phyloP scores from a whole-genome alignment of 2,113 vertebrate species.

The Cebidichthys violaceus region DNA sequence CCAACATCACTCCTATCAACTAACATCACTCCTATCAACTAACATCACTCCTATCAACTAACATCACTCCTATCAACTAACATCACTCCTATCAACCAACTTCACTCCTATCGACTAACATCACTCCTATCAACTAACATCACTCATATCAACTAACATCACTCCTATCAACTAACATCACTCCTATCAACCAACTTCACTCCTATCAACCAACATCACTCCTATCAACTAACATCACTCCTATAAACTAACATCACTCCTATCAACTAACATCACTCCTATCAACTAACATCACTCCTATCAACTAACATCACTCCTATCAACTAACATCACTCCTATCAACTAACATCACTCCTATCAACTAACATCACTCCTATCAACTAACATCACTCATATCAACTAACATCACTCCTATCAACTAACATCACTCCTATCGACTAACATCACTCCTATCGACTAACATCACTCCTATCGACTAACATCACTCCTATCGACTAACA shows the following conservation, averaged over 20 bases:
- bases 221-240: constrained; percentile 54
- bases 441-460: constrained; percentile 60
- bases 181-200: constrained; percentile 54
- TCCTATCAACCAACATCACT: constrained; percentile 64
- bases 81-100: constrained; percentile 59
- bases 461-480: too few species aligned
- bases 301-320: too few species aligned
- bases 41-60: constrained; percentile 59
- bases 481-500: constrained; percentile 60
- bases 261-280: constrained; percentile 60
- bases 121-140: constrained; percentile 57
- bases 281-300: constrained; percentile 61
- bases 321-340: constrained; percentile 61
- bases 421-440: too few species aligned
- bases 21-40: too few species aligned
- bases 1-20: constrained; percentile 61
- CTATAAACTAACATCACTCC: constrained; percentile 59
- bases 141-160: too few species aligned
- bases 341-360: too few species aligned
- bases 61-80: too few species aligned
- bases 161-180: constrained; percentile 58
- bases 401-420: constrained; percentile 61
- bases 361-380: constrained; percentile 61
- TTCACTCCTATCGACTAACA: too few species aligned
- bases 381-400: too few species aligned